phyloP scores from a whole-genome alignment of 1,140 invertebrate genomes.

The Orchestia grillus region DNA sequence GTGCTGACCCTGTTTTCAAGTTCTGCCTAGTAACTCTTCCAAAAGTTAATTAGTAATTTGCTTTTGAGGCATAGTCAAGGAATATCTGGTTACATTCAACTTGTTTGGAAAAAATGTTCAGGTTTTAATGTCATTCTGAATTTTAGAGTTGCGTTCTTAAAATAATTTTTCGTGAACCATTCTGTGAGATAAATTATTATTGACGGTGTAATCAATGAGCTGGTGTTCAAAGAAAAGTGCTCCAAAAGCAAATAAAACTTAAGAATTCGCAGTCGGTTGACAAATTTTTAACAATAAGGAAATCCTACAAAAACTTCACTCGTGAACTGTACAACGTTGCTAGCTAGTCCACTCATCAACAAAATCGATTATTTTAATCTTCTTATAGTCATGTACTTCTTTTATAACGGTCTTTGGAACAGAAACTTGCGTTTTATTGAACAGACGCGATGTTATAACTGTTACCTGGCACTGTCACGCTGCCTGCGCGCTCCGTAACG shows the following conservation, averaged over 20 bases:
- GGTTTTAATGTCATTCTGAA: background rate
- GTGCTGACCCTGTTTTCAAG: background rate
- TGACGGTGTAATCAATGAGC: background rate
- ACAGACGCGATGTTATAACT: background rate
- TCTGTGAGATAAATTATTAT: background rate
- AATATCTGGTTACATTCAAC: background rate
- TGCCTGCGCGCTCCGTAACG: background rate
- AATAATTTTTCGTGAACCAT: background rate
- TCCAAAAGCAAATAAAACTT: background rate
- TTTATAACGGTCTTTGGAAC: background rate
- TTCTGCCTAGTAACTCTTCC: background rate
- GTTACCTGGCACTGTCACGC: background rate
- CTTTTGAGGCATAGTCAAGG: background rate
- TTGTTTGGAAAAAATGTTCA: background rate
- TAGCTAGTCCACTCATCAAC: background rate
- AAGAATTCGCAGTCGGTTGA: background rate
- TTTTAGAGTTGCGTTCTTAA: too few species aligned
- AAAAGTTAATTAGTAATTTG: background rate
- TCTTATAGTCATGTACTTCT: background rate
- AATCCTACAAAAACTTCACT: background rate
- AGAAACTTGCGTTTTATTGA: background rate
- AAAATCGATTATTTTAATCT: background rate
- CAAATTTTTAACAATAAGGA: background rate
- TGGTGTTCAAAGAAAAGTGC: background rate
- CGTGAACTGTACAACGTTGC: background rate